Evolutionary conservation across 2,797 vertebrate genomes (phyloP), one percentile per base, ranked within the genome.

Genomic region (Antennarius maculatus): DNA sequence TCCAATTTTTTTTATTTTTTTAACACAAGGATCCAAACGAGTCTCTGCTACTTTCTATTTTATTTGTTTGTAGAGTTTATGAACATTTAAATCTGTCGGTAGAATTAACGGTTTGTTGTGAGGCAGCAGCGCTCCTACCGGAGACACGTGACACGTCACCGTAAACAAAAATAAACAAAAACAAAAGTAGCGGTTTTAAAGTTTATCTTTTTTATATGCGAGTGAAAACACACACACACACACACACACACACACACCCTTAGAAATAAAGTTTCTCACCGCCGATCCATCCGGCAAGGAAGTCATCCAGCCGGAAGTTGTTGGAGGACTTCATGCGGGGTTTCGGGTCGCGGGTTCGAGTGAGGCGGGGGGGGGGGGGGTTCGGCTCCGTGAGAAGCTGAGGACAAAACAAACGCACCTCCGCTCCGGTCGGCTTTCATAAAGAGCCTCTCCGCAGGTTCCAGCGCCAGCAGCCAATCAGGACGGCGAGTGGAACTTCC

Each of bases 281-380:
- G 61, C 95, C 96, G 61, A 97, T 93, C 94, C 94, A 96, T 76
- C 97, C 97, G 2, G 97, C 97, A 13, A 92, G 55, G 65, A 98
- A 98, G 74, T 97, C 96, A 64, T 97, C 95, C 84, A 95, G 3
- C 49, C 94, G 92, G 66, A 97, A 86, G 69, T 93, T 94, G 64
- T 87, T 83, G 16, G 84, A 79, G 17, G 14, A 59, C 54, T 79
- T 72, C 83, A 88, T 84, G 45, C 78, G 72, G 14, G 23, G 2
- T 18, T 66, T 31, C 11, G 51, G 52, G 42, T 67, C 59, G 74
- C 67, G 62, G 7, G 57, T 6, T 43, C 15, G 45, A 28, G 11
- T 12, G 7, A 34, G 45, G 54, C 16, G 3, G 43, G 14, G 15
- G 15, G 14, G 3, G 43, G 14, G 15, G 15, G 14, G 6, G 42